Evolutionary conservation across 1,140 invertebrate species (phyloP).

Genomic region (Whitmania pigra): DNA sequence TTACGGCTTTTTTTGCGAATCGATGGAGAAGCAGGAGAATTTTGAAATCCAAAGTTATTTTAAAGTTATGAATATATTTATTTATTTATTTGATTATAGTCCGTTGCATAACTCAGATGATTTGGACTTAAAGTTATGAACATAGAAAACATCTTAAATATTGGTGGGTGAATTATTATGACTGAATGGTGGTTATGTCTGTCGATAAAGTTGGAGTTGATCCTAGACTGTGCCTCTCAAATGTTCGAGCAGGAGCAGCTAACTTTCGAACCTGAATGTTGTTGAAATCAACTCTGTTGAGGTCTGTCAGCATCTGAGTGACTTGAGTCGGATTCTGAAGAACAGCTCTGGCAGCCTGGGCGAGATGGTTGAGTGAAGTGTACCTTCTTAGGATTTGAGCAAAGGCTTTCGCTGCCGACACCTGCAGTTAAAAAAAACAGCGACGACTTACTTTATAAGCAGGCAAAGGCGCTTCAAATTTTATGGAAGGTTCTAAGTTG

Average conservation of each 20-base stretch:
- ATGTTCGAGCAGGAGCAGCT: background rate
- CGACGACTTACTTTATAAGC: background rate
- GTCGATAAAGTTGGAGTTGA: too few relatives aligned
- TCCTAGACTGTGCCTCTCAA: too few relatives aligned
- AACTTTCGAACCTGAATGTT: conserved; percentile 64
- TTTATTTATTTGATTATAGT: too few relatives aligned
- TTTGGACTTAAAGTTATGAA: too few relatives aligned
- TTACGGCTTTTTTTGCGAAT: background rate
- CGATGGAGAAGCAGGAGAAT: background rate
- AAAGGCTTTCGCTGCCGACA: conserved; percentile 72
- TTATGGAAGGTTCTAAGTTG: too few relatives aligned
- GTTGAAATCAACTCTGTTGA: conserved; percentile 91
- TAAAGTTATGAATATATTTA: too few relatives aligned
- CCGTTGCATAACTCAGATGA: too few relatives aligned
- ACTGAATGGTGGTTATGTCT: too few relatives aligned
- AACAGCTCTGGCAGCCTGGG: conserved; percentile 85
- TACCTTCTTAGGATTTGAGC: conserved; percentile 86
- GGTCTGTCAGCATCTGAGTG: conserved; percentile 86
- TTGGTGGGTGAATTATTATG: too few relatives aligned
- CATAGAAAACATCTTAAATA: too few relatives aligned
- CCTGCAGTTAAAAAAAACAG: conserved; percentile 32
- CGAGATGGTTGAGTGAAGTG: conserved; percentile 95
- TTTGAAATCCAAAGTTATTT: too few relatives aligned
- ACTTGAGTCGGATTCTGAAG: conserved; percentile 90
- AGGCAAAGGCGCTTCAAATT: too few relatives aligned